phyloP scores from a whole-genome alignment of 2,797 vertebrate genomes.

The Thamnophis elegans region DNA sequence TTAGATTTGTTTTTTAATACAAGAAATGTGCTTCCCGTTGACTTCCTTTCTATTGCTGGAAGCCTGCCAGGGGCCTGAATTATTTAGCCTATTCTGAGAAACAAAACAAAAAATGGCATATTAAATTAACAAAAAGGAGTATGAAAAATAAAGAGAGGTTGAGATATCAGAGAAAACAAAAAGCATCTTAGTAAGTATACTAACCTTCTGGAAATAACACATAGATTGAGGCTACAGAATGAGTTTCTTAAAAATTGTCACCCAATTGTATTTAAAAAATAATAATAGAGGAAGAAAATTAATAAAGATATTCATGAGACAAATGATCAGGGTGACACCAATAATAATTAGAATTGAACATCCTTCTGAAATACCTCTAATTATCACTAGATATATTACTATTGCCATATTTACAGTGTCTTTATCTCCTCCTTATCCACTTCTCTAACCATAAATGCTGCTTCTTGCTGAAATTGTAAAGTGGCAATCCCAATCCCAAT shows the following conservation, averaged over 20 bases:
- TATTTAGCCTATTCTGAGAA: not conserved
- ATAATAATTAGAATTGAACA: not conserved
- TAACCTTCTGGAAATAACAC: not conserved
- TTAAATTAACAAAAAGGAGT: not conserved
- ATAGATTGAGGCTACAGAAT: not conserved
- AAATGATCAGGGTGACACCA: not conserved
- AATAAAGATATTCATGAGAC: not conserved
- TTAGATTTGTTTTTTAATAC: not conserved
- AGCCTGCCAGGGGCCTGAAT: not conserved
- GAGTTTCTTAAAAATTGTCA: not conserved
- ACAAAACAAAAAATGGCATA: not conserved
- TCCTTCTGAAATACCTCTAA: not conserved
- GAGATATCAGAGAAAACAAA: not conserved
- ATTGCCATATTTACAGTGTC: not conserved
- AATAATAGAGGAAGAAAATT: not conserved
- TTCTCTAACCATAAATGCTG: not conserved
- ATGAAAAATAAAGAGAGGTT: not conserved
- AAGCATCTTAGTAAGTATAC: not conserved
- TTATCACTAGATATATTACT: not conserved
- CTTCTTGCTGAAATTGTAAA: conserved; percentile 5
- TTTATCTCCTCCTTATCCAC: not conserved
- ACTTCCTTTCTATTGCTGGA: not conserved
- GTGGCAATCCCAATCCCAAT: conserved; percentile 34
- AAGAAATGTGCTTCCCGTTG: not conserved
- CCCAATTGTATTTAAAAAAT: not conserved